phyloP scores from a whole-genome alignment of 1,140 invertebrate genomes.

The Macrobrachium nipponense region DNA sequence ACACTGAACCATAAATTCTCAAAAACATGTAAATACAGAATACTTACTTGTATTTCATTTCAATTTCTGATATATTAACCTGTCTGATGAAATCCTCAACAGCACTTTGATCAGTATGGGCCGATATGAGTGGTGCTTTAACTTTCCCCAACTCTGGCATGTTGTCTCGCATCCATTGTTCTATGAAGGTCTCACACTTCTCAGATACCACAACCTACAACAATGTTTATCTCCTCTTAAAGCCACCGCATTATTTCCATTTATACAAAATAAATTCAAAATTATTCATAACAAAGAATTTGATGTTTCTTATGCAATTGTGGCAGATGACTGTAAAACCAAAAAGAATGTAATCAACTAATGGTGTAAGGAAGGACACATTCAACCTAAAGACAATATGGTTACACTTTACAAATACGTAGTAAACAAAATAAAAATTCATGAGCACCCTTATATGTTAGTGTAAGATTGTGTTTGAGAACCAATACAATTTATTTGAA shows the following conservation, averaged over 20 bases:
- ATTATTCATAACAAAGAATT: too few species aligned
- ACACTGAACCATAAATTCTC: neutral
- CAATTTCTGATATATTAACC: constrained; percentile 78
- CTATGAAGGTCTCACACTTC: constrained; percentile 89
- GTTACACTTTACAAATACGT: too few species aligned
- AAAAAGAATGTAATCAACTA: too few species aligned
- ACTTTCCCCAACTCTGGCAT: constrained; percentile 88
- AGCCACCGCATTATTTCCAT: too few species aligned
- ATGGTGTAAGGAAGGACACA: too few species aligned
- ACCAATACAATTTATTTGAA: too few species aligned
- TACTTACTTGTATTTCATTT: constrained; percentile 75
- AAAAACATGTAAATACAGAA: neutral
- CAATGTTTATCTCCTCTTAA: neutral
- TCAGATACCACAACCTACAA: constrained; percentile 73
- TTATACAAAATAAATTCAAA: neutral
- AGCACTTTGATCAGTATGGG: constrained; percentile 80
- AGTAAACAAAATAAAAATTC: too few species aligned
- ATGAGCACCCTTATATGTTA: too few species aligned
- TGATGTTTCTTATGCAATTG: too few species aligned
- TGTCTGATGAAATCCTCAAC: constrained; percentile 86
- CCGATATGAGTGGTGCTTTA: constrained; percentile 86
- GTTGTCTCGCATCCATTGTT: constrained; percentile 91
- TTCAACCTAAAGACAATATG: too few species aligned
- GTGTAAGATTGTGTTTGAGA: too few species aligned
- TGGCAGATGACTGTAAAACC: too few species aligned